A percentile compares a stretch with the other conserved stretches of the same genome.
phyloP scores from a whole-genome alignment of 1,140 invertebrate species.

The Drosophila guanche region DNA sequence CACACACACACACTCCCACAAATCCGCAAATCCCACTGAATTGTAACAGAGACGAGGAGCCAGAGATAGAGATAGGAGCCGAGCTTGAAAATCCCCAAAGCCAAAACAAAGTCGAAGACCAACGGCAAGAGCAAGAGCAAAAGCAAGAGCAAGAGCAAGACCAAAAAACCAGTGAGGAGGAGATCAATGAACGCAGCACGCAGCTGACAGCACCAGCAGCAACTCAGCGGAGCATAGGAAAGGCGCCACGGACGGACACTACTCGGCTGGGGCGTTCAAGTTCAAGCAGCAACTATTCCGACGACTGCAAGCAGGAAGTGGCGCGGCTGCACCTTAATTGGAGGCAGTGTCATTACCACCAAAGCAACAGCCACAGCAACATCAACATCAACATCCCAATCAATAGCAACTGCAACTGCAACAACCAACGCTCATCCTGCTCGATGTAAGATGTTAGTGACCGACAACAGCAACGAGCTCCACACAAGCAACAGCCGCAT shows the following conservation, averaged over 20 bases:
- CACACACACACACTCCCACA: constrained; percentile 9
- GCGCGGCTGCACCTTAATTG: constrained; percentile 74
- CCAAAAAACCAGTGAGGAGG: constrained; percentile 48
- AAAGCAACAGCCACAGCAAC: constrained; percentile 23
- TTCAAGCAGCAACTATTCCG: constrained; percentile 60
- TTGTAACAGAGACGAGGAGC: constrained; percentile 54
- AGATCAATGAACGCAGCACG: constrained; percentile 78
- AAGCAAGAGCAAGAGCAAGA: constrained; percentile 14
- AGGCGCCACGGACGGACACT: constrained; percentile 53
- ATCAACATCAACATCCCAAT: constrained; percentile 11
- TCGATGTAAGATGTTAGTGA: constrained; percentile 83
- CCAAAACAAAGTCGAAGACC: constrained; percentile 24
- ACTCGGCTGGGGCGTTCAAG: constrained; percentile 51
- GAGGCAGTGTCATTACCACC: constrained; percentile 74
- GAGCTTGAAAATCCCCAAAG: constrained; percentile 71
- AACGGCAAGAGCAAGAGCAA: constrained; percentile 15
- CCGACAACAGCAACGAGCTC: constrained; percentile 33
- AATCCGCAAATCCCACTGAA: constrained; percentile 50
- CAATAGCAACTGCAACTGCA: constrained; percentile 10
- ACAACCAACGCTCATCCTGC: constrained; percentile 55
- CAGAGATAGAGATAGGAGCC: constrained; percentile 22
- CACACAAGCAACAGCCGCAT: constrained; percentile 16
- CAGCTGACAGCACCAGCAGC: constrained; percentile 65
- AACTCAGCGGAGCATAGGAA: constrained; percentile 63
- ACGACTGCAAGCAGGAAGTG: constrained; percentile 68